These are phyloP conservation scores for Drosophila ambigua DNA, from an alignment of 1,140 invertebrate genomes.

Conservation along the genomic window DNA sequence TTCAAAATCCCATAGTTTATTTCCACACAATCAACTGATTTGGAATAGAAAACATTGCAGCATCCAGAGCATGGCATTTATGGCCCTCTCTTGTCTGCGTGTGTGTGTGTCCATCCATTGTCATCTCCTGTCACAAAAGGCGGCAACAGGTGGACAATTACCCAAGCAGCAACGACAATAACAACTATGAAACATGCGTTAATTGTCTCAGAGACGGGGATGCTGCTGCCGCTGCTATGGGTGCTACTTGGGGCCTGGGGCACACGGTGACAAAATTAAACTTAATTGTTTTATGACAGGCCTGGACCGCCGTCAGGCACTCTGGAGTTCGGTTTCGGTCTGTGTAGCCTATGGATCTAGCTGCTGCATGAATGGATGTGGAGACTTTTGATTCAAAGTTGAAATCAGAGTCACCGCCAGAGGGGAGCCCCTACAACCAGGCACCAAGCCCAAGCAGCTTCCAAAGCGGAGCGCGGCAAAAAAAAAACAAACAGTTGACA, in stretches of 20 bases:
- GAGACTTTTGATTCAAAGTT: conserved; percentile 11
- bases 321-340: conserved; percentile 20
- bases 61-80: conserved; percentile 43
- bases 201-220: conserved; percentile 53
- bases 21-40: neutral
- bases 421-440: conserved; percentile 1
- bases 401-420: conserved; percentile 18
- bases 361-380: conserved; percentile 14
- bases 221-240: conserved; percentile 25
- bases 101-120: conserved; percentile 9
- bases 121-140: conserved; percentile 42
- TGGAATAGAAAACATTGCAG: conserved; percentile 29
- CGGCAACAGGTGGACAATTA: conserved; percentile 80
- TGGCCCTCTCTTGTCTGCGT: conserved; percentile 7
- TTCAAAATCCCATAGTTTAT: too few species aligned
- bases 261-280: conserved; percentile 81
- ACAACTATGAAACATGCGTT: conserved; percentile 69
- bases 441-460: conserved; percentile 26
- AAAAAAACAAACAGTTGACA: conserved; percentile 58
- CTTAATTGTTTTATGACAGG: conserved; percentile 81
- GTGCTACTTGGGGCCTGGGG: conserved; percentile 26
- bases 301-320: conserved; percentile 42
- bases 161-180: conserved; percentile 33
- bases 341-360: conserved; percentile 40
- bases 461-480: conserved; percentile 42